phyloP scores from a whole-genome alignment of 2,888 invertebrate genomes.

The Dolichomitus sp. region DNA sequence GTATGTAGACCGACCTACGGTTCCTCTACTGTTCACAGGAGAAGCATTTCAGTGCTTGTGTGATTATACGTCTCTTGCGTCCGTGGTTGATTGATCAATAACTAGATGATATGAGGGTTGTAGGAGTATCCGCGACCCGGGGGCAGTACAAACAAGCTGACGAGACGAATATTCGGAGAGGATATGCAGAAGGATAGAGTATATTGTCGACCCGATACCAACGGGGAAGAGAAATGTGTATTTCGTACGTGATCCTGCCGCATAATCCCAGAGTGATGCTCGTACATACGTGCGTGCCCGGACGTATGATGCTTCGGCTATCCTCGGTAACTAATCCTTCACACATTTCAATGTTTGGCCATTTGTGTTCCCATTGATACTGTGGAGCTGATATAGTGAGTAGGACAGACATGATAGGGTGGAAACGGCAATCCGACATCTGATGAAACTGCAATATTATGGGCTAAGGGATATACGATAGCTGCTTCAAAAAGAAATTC shows the following conservation, averaged over 20 bases:
- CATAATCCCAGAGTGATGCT: slow-evolving; percentile 9
- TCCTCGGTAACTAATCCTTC: slow-evolving; percentile 29
- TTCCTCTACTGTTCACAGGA: slow-evolving; percentile 11
- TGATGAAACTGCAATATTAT: neutral
- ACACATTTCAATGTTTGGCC: slow-evolving; percentile 22
- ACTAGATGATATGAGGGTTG: slow-evolving; percentile 38
- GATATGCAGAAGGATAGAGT: slow-evolving; percentile 29
- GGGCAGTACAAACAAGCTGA: neutral
- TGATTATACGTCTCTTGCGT: slow-evolving; percentile 34
- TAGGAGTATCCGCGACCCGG: slow-evolving; percentile 14
- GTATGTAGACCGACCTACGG: neutral
- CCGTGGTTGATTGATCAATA: slow-evolving; percentile 51
- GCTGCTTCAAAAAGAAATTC: neutral
- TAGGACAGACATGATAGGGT: neutral
- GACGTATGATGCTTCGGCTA: slow-evolving; percentile 29
- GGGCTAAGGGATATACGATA: neutral
- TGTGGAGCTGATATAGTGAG: neutral
- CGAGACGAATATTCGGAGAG: slow-evolving; percentile 3
- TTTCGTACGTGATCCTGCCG: slow-evolving; percentile 29
- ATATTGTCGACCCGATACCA: slow-evolving; percentile 10
- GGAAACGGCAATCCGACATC: neutral
- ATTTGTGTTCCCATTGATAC: slow-evolving; percentile 23
- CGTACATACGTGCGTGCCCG: slow-evolving; percentile 24
- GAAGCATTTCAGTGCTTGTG: neutral
- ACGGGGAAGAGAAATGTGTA: slow-evolving; percentile 6